These are phyloP conservation scores for Drosophila tropicalis DNA, from an alignment of 1,140 invertebrate species.

Conservation along the genomic window DNA sequence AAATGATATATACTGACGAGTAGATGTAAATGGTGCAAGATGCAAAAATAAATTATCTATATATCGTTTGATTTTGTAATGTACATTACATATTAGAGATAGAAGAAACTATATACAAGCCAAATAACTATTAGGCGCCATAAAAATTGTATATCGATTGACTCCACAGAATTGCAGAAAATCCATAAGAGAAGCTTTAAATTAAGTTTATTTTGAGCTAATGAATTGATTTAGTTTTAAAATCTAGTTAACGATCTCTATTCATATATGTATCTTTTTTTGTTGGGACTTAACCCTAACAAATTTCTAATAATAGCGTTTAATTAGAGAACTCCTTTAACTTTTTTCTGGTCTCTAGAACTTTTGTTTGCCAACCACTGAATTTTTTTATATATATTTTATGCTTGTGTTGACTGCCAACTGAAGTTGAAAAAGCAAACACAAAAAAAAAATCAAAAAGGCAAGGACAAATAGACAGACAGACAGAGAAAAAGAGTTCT, in stretches of 20 bases:
- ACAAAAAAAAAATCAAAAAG: slow-evolving; percentile 30
- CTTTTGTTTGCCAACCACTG: slow-evolving; percentile 59
- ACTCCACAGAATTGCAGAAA: too few relatives aligned
- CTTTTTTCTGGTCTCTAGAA: slow-evolving; percentile 31
- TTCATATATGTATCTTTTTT: background rate
- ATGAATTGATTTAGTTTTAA: background rate
- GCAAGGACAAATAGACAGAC: slow-evolving; percentile 22
- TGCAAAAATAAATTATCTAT: too few relatives aligned
- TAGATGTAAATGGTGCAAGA: too few relatives aligned
- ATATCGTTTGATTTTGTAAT: too few relatives aligned
- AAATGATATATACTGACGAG: too few relatives aligned
- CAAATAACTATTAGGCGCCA: too few relatives aligned
- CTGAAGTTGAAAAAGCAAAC: slow-evolving; percentile 62
- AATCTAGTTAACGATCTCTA: background rate
- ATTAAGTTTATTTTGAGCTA: background rate
- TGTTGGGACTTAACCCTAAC: background rate
- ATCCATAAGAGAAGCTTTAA: too few relatives aligned
- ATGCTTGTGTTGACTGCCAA: slow-evolving; percentile 64
- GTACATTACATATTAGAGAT: too few relatives aligned
- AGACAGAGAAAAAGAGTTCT: slow-evolving; percentile 22
- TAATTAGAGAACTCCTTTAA: slow-evolving; percentile 41
- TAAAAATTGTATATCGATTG: too few relatives aligned
- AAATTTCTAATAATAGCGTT: slow-evolving; percentile 29
- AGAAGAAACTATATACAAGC: too few relatives aligned
- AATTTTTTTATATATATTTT: slow-evolving; percentile 64